These are phyloP conservation scores for Tenebrio molitor DNA, from an alignment of 1,140 invertebrate genomes.

Conservation along the genomic window DNA sequence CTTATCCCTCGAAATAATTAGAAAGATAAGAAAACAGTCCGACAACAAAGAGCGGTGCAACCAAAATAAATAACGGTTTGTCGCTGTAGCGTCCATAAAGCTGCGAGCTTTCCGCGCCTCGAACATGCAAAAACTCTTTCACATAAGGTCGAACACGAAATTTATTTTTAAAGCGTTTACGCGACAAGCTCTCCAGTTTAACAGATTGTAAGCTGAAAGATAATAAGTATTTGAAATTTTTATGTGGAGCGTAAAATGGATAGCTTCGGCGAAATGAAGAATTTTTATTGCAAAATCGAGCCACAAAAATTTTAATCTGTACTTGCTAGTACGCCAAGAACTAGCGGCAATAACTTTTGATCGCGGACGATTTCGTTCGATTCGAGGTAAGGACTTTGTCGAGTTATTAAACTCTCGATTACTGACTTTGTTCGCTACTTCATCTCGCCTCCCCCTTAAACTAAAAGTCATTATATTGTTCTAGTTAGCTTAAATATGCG, in stretches of 20 bases:
- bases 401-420: constrained; percentile 37
- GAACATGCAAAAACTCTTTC: not conserved
- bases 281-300: not conserved
- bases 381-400: not conserved
- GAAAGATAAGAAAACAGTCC: not conserved
- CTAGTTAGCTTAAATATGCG: constrained; percentile 40
- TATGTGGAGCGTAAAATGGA: not conserved
- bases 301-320: no score
- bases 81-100: no score
- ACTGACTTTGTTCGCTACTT: constrained; percentile 22
- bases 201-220: not conserved
- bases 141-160: not conserved
- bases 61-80: not conserved
- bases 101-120: no score
- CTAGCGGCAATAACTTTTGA: no score
- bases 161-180: not conserved
- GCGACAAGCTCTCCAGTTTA: not conserved
- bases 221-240: not conserved
- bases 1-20: constrained; percentile 8
- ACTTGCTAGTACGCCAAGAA: no score
- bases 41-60: not conserved
- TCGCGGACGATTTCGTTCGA: not conserved
- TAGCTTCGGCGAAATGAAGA: not conserved
- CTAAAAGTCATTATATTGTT: constrained; percentile 34
- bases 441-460: not conserved